Evolutionary conservation across 2,797 vertebrate species (phyloP), one percentile per base, ranked within the genome.

Genomic region (Buceros bicornis): DNA sequence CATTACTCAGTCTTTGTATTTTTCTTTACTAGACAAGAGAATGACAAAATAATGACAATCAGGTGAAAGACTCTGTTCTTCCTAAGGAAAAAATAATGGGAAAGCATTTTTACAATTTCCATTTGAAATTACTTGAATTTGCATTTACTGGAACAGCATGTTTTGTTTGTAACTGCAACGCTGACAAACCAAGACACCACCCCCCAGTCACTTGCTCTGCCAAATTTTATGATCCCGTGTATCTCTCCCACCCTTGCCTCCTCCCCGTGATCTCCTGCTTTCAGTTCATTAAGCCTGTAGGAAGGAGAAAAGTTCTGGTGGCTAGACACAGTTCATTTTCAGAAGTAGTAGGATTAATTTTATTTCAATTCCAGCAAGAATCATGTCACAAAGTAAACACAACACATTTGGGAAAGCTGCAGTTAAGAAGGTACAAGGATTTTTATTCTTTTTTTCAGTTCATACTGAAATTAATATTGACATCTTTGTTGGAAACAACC

Each of bases 271-370:
- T 72, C 81, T 82, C 82, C 56, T 51, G 92, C 90, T 94, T 97
- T 96, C 88, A 78, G 60, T 94, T 95, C 48, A 87, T 72, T 82
- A 87, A 92, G 57, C 11, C 56, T 57, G 50, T 26, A 87, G 29
- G 35, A 73, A 93, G 53, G 21, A 90, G n/a, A 65, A 86, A 87
- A 80, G 35, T 62, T 57, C 33, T 60, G 19, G 29, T 74, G 67
- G 47, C 67, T 67, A 45, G 64, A 73, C 48, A 45, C 1, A 35
- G 22, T 65, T 93, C 73, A 76, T 93, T 89, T 77, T 87, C 71
- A 74, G 57, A 70, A 80, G 21, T 9, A 64, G 5, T 21, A 45
- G 45, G 25, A 81, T 25, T 29, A 1, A 48, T 64, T 87, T 85
- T n/a, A 70, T 89, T 95, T 92, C 69, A 72, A 35, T 86, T 64